Base-by-base conservation (phyloP, 2,888 invertebrate genomes). In the Drosophila stalkeri region DNA sequence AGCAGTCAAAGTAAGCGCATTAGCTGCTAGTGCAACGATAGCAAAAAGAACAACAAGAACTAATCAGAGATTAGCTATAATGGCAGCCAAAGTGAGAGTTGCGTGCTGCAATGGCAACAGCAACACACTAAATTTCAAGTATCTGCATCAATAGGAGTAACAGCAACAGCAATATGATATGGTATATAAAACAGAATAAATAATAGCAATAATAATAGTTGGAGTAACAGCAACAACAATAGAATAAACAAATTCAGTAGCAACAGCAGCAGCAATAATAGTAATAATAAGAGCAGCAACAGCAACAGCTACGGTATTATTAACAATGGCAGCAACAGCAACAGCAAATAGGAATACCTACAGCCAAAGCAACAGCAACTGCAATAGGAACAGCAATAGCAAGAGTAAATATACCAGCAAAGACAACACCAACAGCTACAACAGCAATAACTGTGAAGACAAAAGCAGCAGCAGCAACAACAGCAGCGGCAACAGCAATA, bases 1-100 rank as follows among this genome's bases (percentile, higher is more conserved):
- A 3, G 49, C 33, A n/a, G 18, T 7, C 49, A 11, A 6, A n/a
- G 27, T n/a, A 31, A n/a, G 14, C 27, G 23, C 47, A n/a, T 16
- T 27, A 47, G 33, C 51, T 51, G 35, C 51, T 20, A 3, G 14
- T 51, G 51, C 51, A 51, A 14, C 12, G 47, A 27, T 27, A 47
- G 1, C 9, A 8, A 2, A 2, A 31, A 31, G 23, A 7, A 27
- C 23, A 16, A 9, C 23, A 46, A 47, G 16, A 4, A 16, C 8
- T 47, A 4, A 2, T 4, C 3, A 16, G 14, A 18, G 9, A 31
- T 33, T n/a, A 49, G 49, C 31, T 33, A 31, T n/a, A 31, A 18
- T 31, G 7, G n/a, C n/a, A 27, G 16, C 27, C 27, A 27, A 8
- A 2, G 16, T 9, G 8, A 47, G 1, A 27, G 14, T 6, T 14